Evolutionary conservation across 1,140 invertebrate genomes (phyloP).

Genomic region (Heterodera carotae): DNA sequence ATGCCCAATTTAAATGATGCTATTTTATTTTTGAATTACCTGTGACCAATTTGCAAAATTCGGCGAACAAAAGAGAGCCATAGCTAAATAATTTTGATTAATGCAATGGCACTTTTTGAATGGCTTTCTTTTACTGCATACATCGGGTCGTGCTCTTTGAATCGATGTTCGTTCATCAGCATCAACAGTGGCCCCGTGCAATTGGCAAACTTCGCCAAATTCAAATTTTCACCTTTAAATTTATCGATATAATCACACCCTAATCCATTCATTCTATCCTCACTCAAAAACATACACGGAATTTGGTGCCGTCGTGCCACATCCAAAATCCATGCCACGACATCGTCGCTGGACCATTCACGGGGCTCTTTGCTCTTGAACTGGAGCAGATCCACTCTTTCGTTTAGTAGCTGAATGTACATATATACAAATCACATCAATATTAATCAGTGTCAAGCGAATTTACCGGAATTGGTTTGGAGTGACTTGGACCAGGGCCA

Average conservation of each 20-base stretch:
- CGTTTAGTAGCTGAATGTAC: constrained; percentile 31
- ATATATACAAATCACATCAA: background rate
- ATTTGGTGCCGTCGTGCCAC: constrained; percentile 59
- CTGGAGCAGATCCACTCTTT: constrained; percentile 53
- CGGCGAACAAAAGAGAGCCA: constrained; percentile 54
- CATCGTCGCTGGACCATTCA: constrained; percentile 61
- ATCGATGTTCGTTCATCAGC: constrained; percentile 59
- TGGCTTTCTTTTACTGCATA: background rate
- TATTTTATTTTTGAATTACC: constrained; percentile 38
- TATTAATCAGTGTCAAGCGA: background rate
- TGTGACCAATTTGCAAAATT: constrained; percentile 55
- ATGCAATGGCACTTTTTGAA: background rate
- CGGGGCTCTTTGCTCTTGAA: constrained; percentile 58
- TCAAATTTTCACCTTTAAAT: constrained; percentile 55
- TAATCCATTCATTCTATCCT: background rate
- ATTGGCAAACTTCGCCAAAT: constrained; percentile 53
- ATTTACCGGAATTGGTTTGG: constrained; percentile 27
- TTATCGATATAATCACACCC: no score
- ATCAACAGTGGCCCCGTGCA: constrained; percentile 44
- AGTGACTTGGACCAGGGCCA: background rate
- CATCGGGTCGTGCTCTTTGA: constrained; percentile 55
- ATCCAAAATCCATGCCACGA: constrained; percentile 63
- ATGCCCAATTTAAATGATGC: no score
- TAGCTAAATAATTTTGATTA: constrained; percentile 27
- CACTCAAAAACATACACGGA: constrained; percentile 26